Conservation (phyloP, 1,140 invertebrate species). For the Pogonognathellus flavescens region DNA sequence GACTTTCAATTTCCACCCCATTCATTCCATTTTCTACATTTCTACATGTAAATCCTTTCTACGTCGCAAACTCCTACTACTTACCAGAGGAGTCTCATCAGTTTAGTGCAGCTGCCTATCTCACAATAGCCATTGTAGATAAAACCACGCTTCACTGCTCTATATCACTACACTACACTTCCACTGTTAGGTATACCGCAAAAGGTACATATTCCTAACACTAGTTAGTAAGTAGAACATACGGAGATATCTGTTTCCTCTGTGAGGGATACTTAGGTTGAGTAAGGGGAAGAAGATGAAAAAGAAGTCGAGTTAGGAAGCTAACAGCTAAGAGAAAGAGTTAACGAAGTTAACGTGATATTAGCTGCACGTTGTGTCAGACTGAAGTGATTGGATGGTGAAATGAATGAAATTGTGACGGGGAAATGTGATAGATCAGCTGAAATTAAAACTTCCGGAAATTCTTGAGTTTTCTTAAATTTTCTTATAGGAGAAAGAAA, state of each 20-base stretch:
- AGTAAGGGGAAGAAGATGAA: not conserved
- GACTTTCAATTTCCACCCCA: constrained; percentile 34
- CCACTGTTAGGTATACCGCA: too few species aligned
- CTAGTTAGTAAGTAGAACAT: not conserved
- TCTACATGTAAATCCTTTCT: constrained; percentile 33
- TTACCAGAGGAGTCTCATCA: too few species aligned
- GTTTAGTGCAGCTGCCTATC: not conserved
- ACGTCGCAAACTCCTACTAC: too few species aligned
- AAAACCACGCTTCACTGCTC: too few species aligned
- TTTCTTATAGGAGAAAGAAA: not conserved
- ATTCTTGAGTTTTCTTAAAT: constrained; percentile 1
- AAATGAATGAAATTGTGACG: constrained; percentile 2
- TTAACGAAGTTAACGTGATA: constrained; percentile 33
- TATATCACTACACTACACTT: too few species aligned
- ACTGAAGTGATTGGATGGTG: constrained; percentile 29
- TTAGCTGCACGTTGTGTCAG: not conserved
- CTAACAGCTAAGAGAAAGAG: not conserved
- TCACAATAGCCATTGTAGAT: not conserved
- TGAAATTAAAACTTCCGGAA: constrained; percentile 27
- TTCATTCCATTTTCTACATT: constrained; percentile 22
- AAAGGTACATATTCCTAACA: not conserved
- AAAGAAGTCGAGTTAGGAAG: not conserved
- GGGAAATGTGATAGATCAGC: constrained; percentile 32
- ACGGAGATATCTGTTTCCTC: not conserved
- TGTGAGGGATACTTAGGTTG: not conserved